These are phyloP conservation scores for Rotaria macrura DNA, from an alignment of 2,888 invertebrate genomes.

Conservation along the genomic window DNA sequence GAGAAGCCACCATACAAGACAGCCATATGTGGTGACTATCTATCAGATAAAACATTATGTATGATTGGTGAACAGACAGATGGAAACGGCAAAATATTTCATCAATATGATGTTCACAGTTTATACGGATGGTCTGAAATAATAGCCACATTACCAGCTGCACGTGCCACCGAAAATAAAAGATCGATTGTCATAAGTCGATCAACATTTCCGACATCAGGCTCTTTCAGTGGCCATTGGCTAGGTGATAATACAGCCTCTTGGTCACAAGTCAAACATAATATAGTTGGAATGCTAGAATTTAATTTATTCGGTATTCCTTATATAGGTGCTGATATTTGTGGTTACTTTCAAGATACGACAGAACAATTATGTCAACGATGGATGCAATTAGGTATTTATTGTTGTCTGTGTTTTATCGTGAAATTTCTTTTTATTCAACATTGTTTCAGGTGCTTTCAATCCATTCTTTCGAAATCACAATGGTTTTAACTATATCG, in stretches of 20 bases:
- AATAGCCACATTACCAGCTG: constrained; percentile 57
- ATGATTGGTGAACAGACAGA: constrained; percentile 36
- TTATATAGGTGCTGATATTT: constrained; percentile 38
- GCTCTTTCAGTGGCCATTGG: constrained; percentile 60
- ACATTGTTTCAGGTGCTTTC: constrained; percentile 36
- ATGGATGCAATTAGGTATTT: constrained; percentile 36
- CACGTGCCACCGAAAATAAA: constrained; percentile 42
- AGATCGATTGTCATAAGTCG: constrained; percentile 46
- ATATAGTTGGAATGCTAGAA: constrained; percentile 39
- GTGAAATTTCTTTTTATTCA: too few species aligned
- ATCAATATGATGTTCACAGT: constrained; percentile 69
- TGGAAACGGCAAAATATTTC: constrained; percentile 35
- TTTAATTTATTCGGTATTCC: constrained; percentile 47
- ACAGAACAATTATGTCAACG: constrained; percentile 36
- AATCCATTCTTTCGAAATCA: constrained; percentile 37
- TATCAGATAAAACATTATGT: constrained; percentile 41
- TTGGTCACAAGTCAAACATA: constrained; percentile 53
- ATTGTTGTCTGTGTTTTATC: too few species aligned
- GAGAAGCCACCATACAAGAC: constrained; percentile 44
- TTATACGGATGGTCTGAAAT: constrained; percentile 67
- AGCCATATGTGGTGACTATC: neutral
- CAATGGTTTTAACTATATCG: constrained; percentile 27
- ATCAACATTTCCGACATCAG: constrained; percentile 48
- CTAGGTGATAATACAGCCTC: constrained; percentile 67
- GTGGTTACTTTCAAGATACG: constrained; percentile 36